A percentile compares a stretch with the other conserved stretches of the same genome.
Evolutionary conservation across 2,113 vertebrate genomes (phyloP).

Genomic region (Balaenoptera acutorostrata): DNA sequence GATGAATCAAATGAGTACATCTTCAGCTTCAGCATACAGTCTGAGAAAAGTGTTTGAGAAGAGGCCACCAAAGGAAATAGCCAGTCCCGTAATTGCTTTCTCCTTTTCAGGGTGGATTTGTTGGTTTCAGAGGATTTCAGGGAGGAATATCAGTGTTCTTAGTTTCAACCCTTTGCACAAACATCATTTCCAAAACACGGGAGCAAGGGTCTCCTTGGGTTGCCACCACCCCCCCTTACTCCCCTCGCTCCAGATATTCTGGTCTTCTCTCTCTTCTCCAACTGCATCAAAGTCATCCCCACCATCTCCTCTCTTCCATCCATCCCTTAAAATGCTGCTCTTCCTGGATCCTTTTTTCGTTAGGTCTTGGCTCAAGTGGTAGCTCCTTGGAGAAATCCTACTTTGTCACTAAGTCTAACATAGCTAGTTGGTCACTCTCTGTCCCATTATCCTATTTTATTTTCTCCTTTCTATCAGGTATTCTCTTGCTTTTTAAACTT

Average conservation of each 20-base stretch:
- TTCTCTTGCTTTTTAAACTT: not conserved
- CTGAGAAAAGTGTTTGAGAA: not conserved
- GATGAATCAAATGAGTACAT: not conserved
- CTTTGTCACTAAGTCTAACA: not conserved
- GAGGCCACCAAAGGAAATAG: not conserved
- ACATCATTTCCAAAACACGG: not conserved
- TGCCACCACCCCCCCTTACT: accelerated
- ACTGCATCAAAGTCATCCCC: not conserved
- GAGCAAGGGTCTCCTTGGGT: not conserved
- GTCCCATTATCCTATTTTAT: not conserved
- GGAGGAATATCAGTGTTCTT: not conserved
- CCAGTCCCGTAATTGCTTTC: not conserved
- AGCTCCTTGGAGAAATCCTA: no score
- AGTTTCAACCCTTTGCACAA: not conserved
- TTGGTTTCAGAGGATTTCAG: not conserved
- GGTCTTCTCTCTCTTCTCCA: not conserved
- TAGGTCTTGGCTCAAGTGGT: not conserved
- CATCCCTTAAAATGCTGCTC: not conserved
- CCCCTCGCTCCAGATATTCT: not conserved
- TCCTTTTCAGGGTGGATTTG: not conserved
- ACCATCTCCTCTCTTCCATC: not conserved
- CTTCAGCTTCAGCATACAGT: not conserved
- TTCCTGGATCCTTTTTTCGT: not conserved
- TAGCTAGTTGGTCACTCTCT: not conserved
- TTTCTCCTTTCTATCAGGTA: not conserved